These are phyloP conservation scores for Leptothorax acervorum DNA, from an alignment of 2,888 invertebrate species.

Conservation along the genomic window DNA sequence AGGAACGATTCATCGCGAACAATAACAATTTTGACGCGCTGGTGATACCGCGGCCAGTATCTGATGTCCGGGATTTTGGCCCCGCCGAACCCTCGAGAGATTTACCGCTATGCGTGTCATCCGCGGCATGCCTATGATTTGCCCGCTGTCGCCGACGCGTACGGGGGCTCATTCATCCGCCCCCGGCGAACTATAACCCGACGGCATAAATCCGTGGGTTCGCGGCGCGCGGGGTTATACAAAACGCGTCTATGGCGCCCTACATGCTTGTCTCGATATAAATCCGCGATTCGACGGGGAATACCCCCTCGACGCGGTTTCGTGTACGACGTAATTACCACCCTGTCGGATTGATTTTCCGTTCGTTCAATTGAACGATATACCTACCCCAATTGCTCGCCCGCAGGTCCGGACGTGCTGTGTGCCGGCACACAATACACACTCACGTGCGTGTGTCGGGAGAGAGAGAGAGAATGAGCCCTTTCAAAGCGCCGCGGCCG, in stretches of 20 bases:
- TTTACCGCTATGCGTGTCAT: slow-evolving; percentile 51
- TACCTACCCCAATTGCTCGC: slow-evolving; percentile 60
- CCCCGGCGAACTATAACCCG: slow-evolving; percentile 34
- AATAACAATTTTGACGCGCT: slow-evolving; percentile 32
- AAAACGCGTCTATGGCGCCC: slow-evolving; percentile 34
- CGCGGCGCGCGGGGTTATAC: background rate
- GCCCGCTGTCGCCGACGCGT: slow-evolving; percentile 29
- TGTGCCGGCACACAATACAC: slow-evolving; percentile 44
- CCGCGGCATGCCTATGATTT: slow-evolving; percentile 47
- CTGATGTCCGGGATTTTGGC: background rate
- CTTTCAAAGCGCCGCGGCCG: slow-evolving; percentile 57
- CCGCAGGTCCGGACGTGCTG: slow-evolving; percentile 26
- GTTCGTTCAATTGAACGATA: slow-evolving; percentile 69
- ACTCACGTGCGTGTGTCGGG: slow-evolving; percentile 20
- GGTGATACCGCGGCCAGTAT: slow-evolving; percentile 8
- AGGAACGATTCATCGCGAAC: slow-evolving; percentile 27
- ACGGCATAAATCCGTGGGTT: slow-evolving; percentile 27
- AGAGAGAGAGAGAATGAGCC: background rate
- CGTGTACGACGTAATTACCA: slow-evolving; percentile 67
- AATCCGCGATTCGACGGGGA: slow-evolving; percentile 32
- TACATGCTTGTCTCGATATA: slow-evolving; percentile 40
- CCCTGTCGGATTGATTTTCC: slow-evolving; percentile 70
- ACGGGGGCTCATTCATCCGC: slow-evolving; percentile 38
- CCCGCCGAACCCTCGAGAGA: slow-evolving; percentile 28
- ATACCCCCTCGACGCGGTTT: slow-evolving; percentile 51